These are phyloP conservation scores for Apodemus speciosus DNA, from an alignment of 2,113 vertebrate genomes.

Conservation along the genomic window DNA sequence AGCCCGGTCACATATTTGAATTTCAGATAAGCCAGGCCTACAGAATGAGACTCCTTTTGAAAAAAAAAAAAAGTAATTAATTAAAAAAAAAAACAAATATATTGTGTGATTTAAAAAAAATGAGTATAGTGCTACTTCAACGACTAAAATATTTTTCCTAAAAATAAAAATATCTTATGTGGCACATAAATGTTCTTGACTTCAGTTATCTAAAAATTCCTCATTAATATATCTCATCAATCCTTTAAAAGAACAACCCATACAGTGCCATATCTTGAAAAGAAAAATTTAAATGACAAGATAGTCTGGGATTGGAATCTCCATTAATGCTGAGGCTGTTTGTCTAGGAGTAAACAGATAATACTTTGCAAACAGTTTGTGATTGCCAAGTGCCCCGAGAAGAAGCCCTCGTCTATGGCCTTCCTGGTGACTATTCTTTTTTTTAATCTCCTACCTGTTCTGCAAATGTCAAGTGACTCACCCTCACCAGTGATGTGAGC, in stretches of 20 bases:
- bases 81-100: background rate
- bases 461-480: slow-evolving; percentile 28
- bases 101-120: background rate
- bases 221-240: slow-evolving; percentile 35
- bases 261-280: slow-evolving; percentile 35
- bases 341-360: slow-evolving; percentile 45
- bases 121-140: slow-evolving; percentile 15
- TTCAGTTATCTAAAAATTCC: slow-evolving; percentile 51
- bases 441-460: background rate
- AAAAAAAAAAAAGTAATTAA: background rate
- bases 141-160: slow-evolving; percentile 9
- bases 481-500: background rate
- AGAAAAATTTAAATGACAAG: slow-evolving; percentile 38
- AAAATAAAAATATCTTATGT: background rate
- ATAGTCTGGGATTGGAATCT: slow-evolving; percentile 48
- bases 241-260: slow-evolving; percentile 43
- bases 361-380: slow-evolving; percentile 60
- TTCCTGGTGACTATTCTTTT: background rate
- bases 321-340: slow-evolving; percentile 1
- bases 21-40: background rate
- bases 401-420: background rate
- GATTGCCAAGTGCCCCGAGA: slow-evolving; percentile 13
- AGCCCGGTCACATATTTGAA: background rate
- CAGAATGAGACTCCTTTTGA: background rate
- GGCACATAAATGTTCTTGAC: background rate